A percentile compares a stretch with the other conserved stretches of the same genome.
These are phyloP conservation scores for Zosterops pallidus DNA, from an alignment of 2,113 vertebrate genomes.

Conservation along the genomic window DNA sequence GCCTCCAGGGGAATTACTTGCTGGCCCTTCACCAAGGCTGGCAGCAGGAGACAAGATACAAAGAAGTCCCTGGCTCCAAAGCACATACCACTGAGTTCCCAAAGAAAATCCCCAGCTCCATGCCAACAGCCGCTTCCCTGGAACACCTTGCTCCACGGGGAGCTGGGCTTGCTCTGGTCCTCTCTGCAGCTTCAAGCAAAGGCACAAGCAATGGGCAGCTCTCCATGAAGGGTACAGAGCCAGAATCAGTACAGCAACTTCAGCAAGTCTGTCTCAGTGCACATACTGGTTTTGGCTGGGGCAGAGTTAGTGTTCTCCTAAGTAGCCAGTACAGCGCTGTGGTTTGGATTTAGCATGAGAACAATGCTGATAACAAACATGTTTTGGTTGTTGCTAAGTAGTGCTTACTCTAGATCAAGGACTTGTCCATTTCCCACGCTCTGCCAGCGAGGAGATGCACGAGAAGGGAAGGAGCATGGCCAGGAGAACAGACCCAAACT, in stretches of 20 bases:
- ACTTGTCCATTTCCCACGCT: neutral
- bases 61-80: neutral
- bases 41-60: neutral
- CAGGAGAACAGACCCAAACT: neutral
- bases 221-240: neutral
- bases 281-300: neutral
- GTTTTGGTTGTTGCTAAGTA: neutral
- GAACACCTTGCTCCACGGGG: accelerated
- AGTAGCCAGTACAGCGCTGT: neutral
- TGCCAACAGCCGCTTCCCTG: neutral
- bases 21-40: neutral
- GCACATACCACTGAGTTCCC: neutral
- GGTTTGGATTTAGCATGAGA: neutral
- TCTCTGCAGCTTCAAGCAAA: accelerated
- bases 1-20: neutral
- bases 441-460: neutral
- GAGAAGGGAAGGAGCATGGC: neutral
- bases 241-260: accelerated
- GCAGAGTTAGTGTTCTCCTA: accelerated
- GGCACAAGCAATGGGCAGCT: neutral
- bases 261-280: neutral
- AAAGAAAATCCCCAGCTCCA: neutral
- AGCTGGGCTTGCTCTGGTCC: neutral
- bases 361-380: neutral
- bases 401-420: neutral